Evolutionary conservation across 2,888 invertebrate species (phyloP).

Genomic region (Pherbina coryleti): DNA sequence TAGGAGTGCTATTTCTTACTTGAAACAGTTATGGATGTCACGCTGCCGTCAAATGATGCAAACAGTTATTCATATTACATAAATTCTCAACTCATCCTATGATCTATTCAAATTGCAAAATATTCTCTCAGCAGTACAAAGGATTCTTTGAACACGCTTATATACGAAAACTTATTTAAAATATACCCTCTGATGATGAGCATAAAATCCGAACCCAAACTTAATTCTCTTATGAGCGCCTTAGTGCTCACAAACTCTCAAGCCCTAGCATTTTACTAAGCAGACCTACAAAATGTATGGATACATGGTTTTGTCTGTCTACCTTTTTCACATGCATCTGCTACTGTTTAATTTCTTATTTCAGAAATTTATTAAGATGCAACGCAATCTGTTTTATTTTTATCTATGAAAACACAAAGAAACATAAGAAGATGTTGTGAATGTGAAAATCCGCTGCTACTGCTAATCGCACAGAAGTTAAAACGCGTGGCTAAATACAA

Average conservation of each 20-base stretch:
- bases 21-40: too few species aligned
- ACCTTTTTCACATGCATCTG: background rate
- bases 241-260: background rate
- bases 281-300: background rate
- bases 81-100: too few species aligned
- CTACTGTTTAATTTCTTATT: background rate
- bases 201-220: background rate
- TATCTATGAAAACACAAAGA: background rate
- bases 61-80: too few species aligned
- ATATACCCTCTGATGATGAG: constrained; percentile 15
- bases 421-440: background rate
- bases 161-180: constrained; percentile 28
- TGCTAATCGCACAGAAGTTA: constrained; percentile 36
- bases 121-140: background rate
- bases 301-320: background rate
- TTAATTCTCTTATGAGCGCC: background rate
- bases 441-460: constrained; percentile 27
- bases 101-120: too few species aligned
- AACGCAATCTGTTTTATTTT: background rate
- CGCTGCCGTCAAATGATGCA: too few species aligned
- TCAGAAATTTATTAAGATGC: background rate
- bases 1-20: too few species aligned
- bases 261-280: background rate
- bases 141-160: constrained; percentile 30
- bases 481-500: constrained; percentile 7